Base-by-base conservation (phyloP, 2,888 invertebrate species). In the Synergus laeviventris region DNA sequence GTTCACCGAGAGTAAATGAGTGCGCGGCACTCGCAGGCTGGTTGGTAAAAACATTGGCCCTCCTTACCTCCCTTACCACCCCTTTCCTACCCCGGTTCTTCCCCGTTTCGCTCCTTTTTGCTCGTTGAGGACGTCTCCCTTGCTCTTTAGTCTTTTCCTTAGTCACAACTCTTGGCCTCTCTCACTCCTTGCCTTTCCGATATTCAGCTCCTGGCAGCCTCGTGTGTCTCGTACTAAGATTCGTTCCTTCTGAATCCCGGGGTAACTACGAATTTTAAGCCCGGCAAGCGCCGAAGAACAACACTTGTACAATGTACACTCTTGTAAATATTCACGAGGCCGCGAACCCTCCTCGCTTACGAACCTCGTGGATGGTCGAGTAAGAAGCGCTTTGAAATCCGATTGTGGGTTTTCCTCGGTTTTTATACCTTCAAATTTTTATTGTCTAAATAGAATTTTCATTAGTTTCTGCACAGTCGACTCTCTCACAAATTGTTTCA, bases 41-140 rank as follows among this genome's bases (percentile, higher is more conserved):
- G 82, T 83, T 84, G 85, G 83, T 86, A 87, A 86, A 86, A 88
- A 87, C 88, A 86, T 84, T 85, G 85, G 84, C 84, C 85, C 86
- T 85, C 86, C 85, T 85, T 84, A 85, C 83, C 84, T 83, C 81
- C 85, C 85, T 85, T 84, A 85, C 83, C 84, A 83, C 81, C 85
- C 86, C 85, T 82, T 84, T 81, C 82, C 84, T 78, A 75, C 54
- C 77, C 70, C 75, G 74, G 74, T 70, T 39, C 76, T 12, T n/a
- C 62, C 77, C 70, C 74, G 18, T 76, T 18, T 76, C 76, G 24
- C 77, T 77, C 77, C 78, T 78, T 77, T 78, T 80, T 74, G 66
- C 80, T 78, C 62, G 24, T 14, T 11, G 39, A 54, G 45, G 62
- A 31, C 49, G n/a, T 61, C 74, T 42, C 64, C 78, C 74, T 79